Evolutionary conservation across 2,797 vertebrate genomes (phyloP), one percentile per base, ranked within the genome.

Genomic region (Emydoidea blandingii): DNA sequence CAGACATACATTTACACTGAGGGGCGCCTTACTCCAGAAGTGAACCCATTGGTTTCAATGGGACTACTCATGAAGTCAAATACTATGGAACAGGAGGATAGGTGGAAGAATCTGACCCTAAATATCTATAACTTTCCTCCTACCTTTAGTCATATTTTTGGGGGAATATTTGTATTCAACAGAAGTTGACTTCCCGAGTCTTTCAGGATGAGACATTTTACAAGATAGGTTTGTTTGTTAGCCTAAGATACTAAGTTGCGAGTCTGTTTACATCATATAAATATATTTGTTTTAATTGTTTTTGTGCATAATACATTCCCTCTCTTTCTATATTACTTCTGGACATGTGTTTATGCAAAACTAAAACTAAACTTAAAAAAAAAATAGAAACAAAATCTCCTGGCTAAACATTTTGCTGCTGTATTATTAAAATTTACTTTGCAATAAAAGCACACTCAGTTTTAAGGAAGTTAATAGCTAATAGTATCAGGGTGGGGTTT

Each of bases 371-470:
- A 93, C 94, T 89, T 89, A 72, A 11, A 94, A 93, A 95, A 52
- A 88, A 95, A 96, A 94, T 95, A 78, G 83, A 41, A 85, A 72
- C n/a, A 72, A 95, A 83, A 3, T 90, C 15, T 90, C 21, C 82
- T 87, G 41, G 93, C 85, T 95, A 93, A 87, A 92, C 79, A 83
- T 34, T 91, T 29, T 76, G 37, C 41, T 92, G 6, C n/a, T 82
- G 29, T 0, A 9, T 41, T 92, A 68, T 65, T 88, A 92, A 93
- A 92, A 95, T 83, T 2, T 29, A 83, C 91, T 95, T 94, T 74
- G 89, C 72, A 81, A 27, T 65, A 92, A 92, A 85, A 29, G 18
- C 47, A 83, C 18, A 81, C 37, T 86, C 12, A 34, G 8, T 79
- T 92, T 79, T 31, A 90, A 88, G 57, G 29, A 92, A 88, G 21